Evolutionary conservation across 1,140 invertebrate species (phyloP).

Genomic region (Zaprionus nigranus): DNA sequence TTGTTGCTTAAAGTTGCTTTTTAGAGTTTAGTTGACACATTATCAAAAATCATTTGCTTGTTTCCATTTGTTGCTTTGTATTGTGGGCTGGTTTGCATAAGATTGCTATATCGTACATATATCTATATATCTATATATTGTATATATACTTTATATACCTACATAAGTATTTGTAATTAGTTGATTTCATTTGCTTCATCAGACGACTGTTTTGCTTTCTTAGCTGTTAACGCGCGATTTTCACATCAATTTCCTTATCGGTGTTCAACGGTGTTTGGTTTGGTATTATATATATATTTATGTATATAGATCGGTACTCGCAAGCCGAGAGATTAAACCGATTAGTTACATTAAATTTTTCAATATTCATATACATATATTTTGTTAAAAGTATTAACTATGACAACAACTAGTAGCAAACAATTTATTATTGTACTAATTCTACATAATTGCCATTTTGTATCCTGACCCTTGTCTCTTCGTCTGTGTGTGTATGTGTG

Average conservation of each 20-base stretch:
- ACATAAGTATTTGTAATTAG: slow-evolving; percentile 23
- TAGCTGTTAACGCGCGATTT: slow-evolving; percentile 48
- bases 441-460: slow-evolving; percentile 66
- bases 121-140: slow-evolving; percentile 3
- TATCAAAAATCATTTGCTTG: slow-evolving; percentile 59
- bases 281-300: slow-evolving; percentile 2
- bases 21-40: slow-evolving; percentile 62
- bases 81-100: slow-evolving; percentile 48
- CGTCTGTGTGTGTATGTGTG: background rate
- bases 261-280: slow-evolving; percentile 64
- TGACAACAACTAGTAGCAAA: slow-evolving; percentile 74
- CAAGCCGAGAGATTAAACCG: slow-evolving; percentile 40
- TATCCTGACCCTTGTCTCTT: slow-evolving; percentile 28
- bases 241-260: slow-evolving; percentile 70
- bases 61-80: slow-evolving; percentile 61
- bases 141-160: slow-evolving; percentile 15
- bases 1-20: slow-evolving; percentile 23
- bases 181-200: slow-evolving; percentile 43
- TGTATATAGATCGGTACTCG: slow-evolving; percentile 27
- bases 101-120: slow-evolving; percentile 27
- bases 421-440: slow-evolving; percentile 64
- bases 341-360: slow-evolving; percentile 50
- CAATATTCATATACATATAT: slow-evolving; percentile 33
- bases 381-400: slow-evolving; percentile 70
- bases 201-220: slow-evolving; percentile 53